These are phyloP conservation scores for Patiria pectinifera DNA, from an alignment of 53 echinoderm and acorn worm genomes.

Conservation along the genomic window DNA sequence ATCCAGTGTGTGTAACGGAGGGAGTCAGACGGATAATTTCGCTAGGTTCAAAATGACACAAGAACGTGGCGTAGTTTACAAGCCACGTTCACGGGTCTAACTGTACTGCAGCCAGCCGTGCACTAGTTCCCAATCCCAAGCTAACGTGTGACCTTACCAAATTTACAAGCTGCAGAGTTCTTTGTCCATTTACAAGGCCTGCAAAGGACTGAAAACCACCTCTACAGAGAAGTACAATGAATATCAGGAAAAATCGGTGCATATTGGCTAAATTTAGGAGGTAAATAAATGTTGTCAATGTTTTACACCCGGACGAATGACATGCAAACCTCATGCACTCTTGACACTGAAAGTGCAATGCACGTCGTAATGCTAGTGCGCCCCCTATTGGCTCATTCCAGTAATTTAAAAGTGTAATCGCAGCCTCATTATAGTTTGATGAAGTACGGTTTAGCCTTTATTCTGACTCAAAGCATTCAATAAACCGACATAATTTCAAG, in stretches of 20 bases:
- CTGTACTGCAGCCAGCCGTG: too few species aligned
- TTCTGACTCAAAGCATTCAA: too few species aligned
- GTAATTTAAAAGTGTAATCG: background rate
- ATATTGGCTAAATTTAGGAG: background rate
- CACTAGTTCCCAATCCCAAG: too few species aligned
- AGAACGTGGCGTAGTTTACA: too few species aligned
- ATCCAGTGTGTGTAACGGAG: too few species aligned
- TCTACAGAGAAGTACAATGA: background rate
- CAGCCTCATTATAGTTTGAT: too few species aligned
- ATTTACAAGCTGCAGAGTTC: constrained; percentile 45
- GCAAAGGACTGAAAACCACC: background rate
- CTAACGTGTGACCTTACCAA: constrained; percentile 25
- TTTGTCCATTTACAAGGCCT: constrained; percentile 11
- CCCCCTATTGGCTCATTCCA: background rate
- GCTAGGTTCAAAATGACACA: too few species aligned
- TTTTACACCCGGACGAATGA: background rate
- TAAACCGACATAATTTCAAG: too few species aligned
- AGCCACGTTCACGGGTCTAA: too few species aligned
- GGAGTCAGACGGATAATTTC: too few species aligned
- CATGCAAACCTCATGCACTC: too few species aligned
- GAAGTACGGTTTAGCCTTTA: too few species aligned
- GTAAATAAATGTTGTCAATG: background rate
- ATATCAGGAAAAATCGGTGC: constrained; percentile 1
- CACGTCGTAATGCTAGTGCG: background rate
- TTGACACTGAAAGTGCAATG: background rate